Evolutionary conservation across 2,888 invertebrate species (phyloP), one percentile per base, ranked within the genome.

Genomic region (Drosophila hamatofila): DNA sequence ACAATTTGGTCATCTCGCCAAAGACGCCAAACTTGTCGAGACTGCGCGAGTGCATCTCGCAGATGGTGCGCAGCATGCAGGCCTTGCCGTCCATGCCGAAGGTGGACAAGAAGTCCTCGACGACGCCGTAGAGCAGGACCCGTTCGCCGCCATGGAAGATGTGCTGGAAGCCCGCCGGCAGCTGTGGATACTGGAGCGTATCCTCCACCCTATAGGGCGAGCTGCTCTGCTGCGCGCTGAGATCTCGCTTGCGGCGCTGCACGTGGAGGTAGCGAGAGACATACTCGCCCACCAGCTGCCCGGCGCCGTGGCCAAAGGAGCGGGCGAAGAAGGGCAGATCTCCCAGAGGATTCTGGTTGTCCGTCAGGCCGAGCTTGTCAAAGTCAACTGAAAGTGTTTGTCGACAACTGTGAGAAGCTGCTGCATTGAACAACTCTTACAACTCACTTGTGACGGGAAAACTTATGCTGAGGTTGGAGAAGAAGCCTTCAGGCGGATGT

Each of bases 281-380:
- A 89, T 97, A 97, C 83, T 96, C 95, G 0, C 96, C 95, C 74
- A 93, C 75, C 83, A 92, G 83, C 62, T 95, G 94, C 0, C 96
- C 96, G 0, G 96, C 96, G 11, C 95, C 94, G 78, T 95, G 94
- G 6, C 97, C 96, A 94, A 97, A 95, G 6, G 96, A 96, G 72
- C 97, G 93, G 1, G 96, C 96, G 78, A 97, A 94, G 6, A 96
- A 93, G 0, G 96, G 96, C 63, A 97, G 92, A 49, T 95, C 96
- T 18, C 97, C 97, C 88, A 96, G 96, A 0, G 97, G 97, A 93
- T 97, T 97, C 91, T 97, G 96, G 91, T 97, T 97, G 91, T 97
- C 97, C n/a, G 97, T 97, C 81, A 97, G 92, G 16, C 97, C 97
- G 77, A 97, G 93, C 92, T 96, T 96, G 92, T 97, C 96, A 91